Evolutionary conservation across 2,888 invertebrate species (phyloP).

Genomic region (Rhyacophila evoluta): DNA sequence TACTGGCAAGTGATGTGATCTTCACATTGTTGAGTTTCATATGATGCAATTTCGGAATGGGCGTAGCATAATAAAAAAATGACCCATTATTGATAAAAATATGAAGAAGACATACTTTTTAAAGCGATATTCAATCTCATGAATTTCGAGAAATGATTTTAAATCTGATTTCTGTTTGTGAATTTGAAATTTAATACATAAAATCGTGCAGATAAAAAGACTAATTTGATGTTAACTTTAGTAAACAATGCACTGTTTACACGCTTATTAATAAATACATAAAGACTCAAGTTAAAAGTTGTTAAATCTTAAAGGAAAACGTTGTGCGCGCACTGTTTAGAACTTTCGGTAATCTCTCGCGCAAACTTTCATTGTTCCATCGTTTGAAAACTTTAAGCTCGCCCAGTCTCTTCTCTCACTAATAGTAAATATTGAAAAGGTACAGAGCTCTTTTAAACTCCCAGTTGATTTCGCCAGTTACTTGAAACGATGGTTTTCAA

Average conservation of each 20-base stretch:
- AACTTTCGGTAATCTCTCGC: constrained; percentile 3
- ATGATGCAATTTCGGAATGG: no score
- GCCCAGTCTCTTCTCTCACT: neutral
- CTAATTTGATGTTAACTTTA: neutral
- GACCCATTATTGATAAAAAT: no score
- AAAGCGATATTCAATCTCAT: no score
- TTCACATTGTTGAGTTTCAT: no score
- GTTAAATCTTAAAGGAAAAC: constrained; percentile 8
- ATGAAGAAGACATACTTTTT: no score
- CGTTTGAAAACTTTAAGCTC: constrained; percentile 14
- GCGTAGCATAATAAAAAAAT: no score
- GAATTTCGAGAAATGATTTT: no score
- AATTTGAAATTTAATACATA: no score
- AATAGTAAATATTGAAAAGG: neutral
- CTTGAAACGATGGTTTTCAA: neutral
- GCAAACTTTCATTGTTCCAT: constrained; percentile 10
- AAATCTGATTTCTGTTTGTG: no score
- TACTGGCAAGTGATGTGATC: no score
- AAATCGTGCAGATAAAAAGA: neutral
- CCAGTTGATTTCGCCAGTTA: neutral
- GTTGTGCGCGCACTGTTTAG: neutral
- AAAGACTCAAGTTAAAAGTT: constrained; percentile 1
- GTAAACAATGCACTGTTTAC: neutral
- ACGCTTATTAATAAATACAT: constrained; percentile 10
- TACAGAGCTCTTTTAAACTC: neutral